Conservation (phyloP, 2,888 invertebrate genomes). For the Plagiodera versicolora region DNA sequence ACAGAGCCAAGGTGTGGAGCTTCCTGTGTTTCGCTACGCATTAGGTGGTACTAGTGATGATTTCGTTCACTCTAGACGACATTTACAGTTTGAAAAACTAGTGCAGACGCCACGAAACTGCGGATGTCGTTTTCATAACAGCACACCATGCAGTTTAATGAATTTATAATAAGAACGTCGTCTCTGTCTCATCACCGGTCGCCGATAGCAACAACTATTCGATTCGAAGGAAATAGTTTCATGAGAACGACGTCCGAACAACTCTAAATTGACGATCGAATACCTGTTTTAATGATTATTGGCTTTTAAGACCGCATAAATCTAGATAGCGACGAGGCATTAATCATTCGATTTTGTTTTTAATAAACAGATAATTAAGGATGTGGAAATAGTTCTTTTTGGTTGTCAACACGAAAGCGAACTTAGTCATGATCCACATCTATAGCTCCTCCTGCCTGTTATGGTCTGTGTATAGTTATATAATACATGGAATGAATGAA, state of each 20-base stretch:
- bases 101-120: background rate
- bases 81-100: background rate
- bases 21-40: too few relatives aligned
- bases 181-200: background rate
- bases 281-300: conserved; percentile 1
- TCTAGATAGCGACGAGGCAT: background rate
- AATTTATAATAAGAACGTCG: background rate
- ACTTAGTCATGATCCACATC: background rate
- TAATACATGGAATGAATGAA: too few relatives aligned
- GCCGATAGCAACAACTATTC: background rate
- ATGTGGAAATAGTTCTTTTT: background rate
- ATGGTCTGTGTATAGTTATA: too few relatives aligned
- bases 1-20: too few relatives aligned
- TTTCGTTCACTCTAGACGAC: too few relatives aligned
- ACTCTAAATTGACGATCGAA: background rate
- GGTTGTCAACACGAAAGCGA: background rate
- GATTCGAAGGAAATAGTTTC: background rate
- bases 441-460: too few relatives aligned
- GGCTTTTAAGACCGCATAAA: background rate
- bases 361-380: background rate
- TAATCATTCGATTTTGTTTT: background rate
- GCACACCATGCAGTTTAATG: background rate
- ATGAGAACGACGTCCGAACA: background rate
- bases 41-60: too few relatives aligned
- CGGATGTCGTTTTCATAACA: background rate